Evolutionary conservation across 2,113 vertebrate species (phyloP).

Genomic region (Seriola dumerili): DNA sequence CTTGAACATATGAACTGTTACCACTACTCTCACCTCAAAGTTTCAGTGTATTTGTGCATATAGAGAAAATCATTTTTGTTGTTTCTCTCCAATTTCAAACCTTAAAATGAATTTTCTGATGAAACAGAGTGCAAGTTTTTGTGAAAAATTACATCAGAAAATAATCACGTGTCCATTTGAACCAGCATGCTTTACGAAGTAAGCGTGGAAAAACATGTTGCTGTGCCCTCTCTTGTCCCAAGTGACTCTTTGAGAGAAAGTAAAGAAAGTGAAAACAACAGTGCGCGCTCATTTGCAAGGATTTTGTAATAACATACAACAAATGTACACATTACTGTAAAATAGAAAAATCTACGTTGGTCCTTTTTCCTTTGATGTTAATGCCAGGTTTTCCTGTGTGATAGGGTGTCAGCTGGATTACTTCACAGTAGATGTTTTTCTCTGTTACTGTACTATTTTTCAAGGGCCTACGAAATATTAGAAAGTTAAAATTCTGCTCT

Average conservation of each 20-base stretch:
- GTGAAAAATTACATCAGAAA: constrained; percentile 26
- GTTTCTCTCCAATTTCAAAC: not conserved
- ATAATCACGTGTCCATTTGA: constrained; percentile 10
- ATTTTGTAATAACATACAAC: not conserved
- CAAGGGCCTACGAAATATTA: not conserved
- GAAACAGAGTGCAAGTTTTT: constrained; percentile 46
- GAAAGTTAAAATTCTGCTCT: not conserved
- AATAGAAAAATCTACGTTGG: not conserved
- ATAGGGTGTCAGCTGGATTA: too few species aligned
- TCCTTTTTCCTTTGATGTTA: not conserved
- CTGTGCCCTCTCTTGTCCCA: constrained; percentile 2
- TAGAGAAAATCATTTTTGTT: not conserved
- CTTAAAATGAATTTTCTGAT: constrained; percentile 43
- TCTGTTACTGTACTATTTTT: not conserved
- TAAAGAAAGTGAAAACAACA: not conserved
- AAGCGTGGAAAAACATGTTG: constrained; percentile 19
- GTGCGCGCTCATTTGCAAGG: not conserved
- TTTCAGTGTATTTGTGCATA: not conserved
- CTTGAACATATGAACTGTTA: not conserved
- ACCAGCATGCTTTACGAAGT: constrained; percentile 26
- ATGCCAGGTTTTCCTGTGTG: not conserved
- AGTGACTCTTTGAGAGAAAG: not conserved
- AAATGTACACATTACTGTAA: not conserved
- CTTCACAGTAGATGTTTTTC: not conserved
- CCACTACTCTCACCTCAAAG: not conserved